These are phyloP conservation scores for Sarcophaga subvicina DNA, from an alignment of 2,888 invertebrate genomes.

Conservation along the genomic window DNA sequence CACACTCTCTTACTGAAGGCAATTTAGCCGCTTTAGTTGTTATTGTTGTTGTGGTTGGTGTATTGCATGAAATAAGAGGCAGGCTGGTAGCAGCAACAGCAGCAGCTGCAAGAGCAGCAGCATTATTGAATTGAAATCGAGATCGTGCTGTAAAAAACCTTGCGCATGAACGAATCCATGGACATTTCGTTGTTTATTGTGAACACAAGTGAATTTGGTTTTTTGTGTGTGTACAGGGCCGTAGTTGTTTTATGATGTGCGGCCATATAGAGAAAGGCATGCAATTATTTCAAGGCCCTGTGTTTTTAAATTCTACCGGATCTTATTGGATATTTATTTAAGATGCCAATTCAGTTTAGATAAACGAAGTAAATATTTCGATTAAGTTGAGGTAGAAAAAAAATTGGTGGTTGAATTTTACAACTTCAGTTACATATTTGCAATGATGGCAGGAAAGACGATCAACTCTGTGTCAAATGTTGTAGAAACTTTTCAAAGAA, in stretches of 20 bases:
- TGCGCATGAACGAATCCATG: constrained; percentile 81
- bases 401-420: too few relatives aligned
- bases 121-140: constrained; percentile 66
- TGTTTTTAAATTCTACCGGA: constrained; percentile 19
- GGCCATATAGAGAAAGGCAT: constrained; percentile 38
- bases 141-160: constrained; percentile 75
- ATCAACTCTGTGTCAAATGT: too few relatives aligned
- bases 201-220: constrained; percentile 44
- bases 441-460: too few relatives aligned
- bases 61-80: constrained; percentile 14
- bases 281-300: constrained; percentile 44
- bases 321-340: neutral
- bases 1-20: constrained; percentile 52
- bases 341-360: too few relatives aligned
- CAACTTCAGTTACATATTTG: too few relatives aligned
- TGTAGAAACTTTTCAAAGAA: too few relatives aligned
- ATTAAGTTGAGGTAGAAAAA: too few relatives aligned
- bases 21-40: constrained; percentile 21
- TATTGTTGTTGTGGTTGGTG: constrained; percentile 28
- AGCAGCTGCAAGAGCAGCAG: constrained; percentile 43
- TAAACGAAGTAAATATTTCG: too few relatives aligned
- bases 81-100: neutral
- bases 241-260: constrained; percentile 30
- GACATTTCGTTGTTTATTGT: constrained; percentile 73
- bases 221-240: constrained; percentile 49